Conservation (phyloP, 2,113 vertebrate species). For the Pitta sordida region DNA sequence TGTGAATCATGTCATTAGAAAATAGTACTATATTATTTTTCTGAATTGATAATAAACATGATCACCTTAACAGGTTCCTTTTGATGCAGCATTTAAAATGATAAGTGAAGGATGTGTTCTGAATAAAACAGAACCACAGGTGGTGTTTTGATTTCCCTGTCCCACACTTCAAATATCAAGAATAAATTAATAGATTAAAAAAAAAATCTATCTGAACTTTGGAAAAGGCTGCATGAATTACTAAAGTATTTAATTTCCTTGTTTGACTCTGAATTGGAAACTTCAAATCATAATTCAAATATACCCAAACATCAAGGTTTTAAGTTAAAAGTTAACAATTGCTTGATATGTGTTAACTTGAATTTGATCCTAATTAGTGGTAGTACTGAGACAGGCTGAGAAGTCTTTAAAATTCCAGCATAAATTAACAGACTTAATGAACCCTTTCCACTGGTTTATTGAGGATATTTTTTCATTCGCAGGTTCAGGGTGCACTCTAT, state of each 20-base stretch:
- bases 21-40: constrained; percentile 68
- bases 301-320: not conserved
- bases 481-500: not conserved
- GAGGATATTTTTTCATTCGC: not conserved
- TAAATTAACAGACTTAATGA: not conserved
- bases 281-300: not conserved
- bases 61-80: constrained; percentile 52
- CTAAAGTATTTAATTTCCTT: constrained; percentile 54
- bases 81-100: constrained; percentile 61
- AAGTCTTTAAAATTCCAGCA: not conserved
- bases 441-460: not conserved
- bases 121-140: constrained; percentile 62
- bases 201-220: constrained; percentile 2
- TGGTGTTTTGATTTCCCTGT: constrained; percentile 49
- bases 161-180: constrained; percentile 16
- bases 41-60: constrained; percentile 55
- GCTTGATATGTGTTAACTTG: not conserved
- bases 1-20: constrained; percentile 44
- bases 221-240: not conserved
- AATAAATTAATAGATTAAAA: constrained; percentile 32
- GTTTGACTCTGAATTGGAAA: constrained; percentile 26
- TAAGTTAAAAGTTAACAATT: not conserved
- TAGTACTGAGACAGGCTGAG: not conserved
- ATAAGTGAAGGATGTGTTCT: constrained; percentile 1
- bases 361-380: not conserved